Evolutionary conservation across 2,113 vertebrate genomes (phyloP).

Genomic region (Apteryx owenii): DNA sequence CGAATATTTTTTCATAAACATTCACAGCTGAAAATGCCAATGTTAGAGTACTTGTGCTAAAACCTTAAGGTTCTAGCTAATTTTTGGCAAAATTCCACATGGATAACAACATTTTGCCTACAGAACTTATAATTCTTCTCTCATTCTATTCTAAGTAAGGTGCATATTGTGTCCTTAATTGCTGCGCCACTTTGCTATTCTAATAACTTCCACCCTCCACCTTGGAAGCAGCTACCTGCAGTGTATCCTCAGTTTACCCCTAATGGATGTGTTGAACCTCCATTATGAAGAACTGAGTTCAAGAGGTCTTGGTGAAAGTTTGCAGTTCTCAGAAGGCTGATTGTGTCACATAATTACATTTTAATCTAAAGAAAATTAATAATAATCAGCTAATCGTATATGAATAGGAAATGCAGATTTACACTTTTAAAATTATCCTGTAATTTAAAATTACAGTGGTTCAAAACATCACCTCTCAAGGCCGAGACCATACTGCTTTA

Average conservation of each 20-base stretch:
- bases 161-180: background rate
- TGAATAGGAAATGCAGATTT: background rate
- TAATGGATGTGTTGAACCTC: fast-evolving
- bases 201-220: fast-evolving
- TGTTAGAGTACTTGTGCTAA: background rate
- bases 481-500: background rate
- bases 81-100: background rate
- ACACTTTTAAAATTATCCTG: background rate
- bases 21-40: background rate
- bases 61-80: background rate
- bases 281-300: background rate
- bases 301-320: background rate
- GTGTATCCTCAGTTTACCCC: no score
- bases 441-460: background rate
- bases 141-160: background rate
- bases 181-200: background rate
- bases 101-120: background rate
- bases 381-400: background rate
- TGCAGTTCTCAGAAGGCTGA: background rate
- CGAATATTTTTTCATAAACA: background rate
- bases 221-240: background rate
- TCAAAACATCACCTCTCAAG: background rate
- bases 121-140: background rate
- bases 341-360: background rate
- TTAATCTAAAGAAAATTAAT: background rate